Percentiles rank a stretch among this genome's conserved stretches.
These are phyloP conservation scores for Archegozetes longisetosus DNA, from an alignment of 1,140 invertebrate genomes.

Conservation along the genomic window DNA sequence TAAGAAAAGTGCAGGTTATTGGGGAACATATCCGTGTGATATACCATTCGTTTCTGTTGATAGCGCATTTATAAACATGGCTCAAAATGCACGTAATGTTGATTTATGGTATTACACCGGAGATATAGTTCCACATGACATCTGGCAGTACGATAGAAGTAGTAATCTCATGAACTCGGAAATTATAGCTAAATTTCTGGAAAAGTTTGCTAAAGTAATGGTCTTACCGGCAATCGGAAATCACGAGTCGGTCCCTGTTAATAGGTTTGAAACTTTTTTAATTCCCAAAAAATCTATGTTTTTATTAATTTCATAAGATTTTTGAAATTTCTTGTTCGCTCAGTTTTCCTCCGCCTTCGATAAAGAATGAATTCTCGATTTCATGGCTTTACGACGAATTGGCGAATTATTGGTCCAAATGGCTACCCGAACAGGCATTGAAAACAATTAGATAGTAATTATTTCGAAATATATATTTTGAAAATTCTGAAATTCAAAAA, in stretches of 20 bases:
- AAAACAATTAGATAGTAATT: slow-evolving; percentile 48
- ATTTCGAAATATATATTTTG: background rate
- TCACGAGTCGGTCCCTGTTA: slow-evolving; percentile 87
- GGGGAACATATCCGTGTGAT: slow-evolving; percentile 78
- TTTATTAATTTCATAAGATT: background rate
- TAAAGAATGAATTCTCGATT: slow-evolving; percentile 62
- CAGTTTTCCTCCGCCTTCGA: slow-evolving; percentile 76
- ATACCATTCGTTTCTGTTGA: slow-evolving; percentile 70
- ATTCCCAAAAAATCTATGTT: background rate
- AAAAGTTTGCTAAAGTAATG: slow-evolving; percentile 64
- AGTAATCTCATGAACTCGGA: slow-evolving; percentile 70
- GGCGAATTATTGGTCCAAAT: slow-evolving; percentile 66
- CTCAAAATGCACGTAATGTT: slow-evolving; percentile 52
- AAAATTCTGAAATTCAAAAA: background rate
- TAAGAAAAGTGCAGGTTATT: slow-evolving; percentile 61
- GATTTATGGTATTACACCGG: slow-evolving; percentile 96
- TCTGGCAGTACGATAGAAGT: slow-evolving; percentile 85
- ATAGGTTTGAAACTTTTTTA: slow-evolving; percentile 42
- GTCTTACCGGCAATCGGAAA: slow-evolving; percentile 89
- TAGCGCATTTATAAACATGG: slow-evolving; percentile 76
- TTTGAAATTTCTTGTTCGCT: slow-evolving; percentile 20
- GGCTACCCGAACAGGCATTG: slow-evolving; percentile 67
- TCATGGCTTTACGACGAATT: slow-evolving; percentile 81
- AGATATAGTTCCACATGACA: slow-evolving; percentile 85
- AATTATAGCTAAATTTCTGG: slow-evolving; percentile 62